Conservation (phyloP, 1,140 invertebrate genomes). For the Drosophila ficusphila region DNA sequence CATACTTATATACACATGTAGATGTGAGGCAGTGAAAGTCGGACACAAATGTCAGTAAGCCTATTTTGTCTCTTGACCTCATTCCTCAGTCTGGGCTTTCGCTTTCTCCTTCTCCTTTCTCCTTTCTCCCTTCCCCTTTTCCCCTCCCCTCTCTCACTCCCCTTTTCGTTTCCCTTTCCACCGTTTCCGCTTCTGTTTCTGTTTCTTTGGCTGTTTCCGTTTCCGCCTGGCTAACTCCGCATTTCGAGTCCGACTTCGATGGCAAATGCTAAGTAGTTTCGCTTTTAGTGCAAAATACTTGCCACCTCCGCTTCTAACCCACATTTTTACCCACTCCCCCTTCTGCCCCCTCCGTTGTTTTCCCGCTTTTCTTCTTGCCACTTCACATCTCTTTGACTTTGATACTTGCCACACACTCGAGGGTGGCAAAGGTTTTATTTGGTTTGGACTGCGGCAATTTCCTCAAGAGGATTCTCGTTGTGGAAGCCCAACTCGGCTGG, state of each 20-base stretch:
- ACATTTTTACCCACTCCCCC: neutral
- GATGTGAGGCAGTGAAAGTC: neutral
- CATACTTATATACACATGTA: conserved; percentile 2
- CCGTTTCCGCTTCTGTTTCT: neutral
- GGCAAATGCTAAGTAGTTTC: conserved; percentile 78
- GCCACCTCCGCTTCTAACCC: neutral
- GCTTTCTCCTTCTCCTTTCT: conserved; percentile 11
- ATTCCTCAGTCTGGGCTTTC: conserved; percentile 51
- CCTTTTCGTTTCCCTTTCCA: neutral
- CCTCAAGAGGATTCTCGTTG: conserved; percentile 31
- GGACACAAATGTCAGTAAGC: conserved; percentile 62
- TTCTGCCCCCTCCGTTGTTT: conserved; percentile 11
- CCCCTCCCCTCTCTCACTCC: conserved; percentile 9
- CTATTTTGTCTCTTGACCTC: conserved; percentile 74
- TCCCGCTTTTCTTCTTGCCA: conserved; percentile 15
- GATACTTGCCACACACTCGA: conserved; percentile 54
- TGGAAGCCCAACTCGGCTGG: neutral
- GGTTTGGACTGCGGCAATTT: conserved; percentile 20
- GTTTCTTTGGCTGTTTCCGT: conserved; percentile 42
- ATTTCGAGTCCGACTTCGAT: conserved; percentile 17
- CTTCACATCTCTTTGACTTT: conserved; percentile 62
- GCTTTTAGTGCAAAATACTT: conserved; percentile 77
- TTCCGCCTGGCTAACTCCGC: conserved; percentile 41
- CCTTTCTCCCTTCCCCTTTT: neutral
- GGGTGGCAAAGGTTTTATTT: conserved; percentile 25